Percentiles rank a stretch among this genome's conserved stretches.
Conservation (phyloP, 2,797 vertebrate genomes). For the Pogoniulus pusillus region DNA sequence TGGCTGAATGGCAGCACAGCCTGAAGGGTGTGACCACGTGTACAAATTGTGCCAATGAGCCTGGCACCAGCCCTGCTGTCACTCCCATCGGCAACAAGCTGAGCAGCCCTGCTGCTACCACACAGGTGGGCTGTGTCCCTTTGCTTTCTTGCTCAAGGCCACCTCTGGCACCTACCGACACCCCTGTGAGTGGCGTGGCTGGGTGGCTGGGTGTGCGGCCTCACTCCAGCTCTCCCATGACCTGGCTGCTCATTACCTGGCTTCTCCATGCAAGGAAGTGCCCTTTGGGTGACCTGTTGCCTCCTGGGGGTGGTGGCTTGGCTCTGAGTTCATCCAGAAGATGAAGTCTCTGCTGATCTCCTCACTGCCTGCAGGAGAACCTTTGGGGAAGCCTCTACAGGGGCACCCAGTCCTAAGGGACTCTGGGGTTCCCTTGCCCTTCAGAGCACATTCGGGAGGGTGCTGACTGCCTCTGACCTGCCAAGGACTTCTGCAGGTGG, state of each 20-base stretch:
- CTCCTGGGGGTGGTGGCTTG: not conserved
- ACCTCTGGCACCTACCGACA: not conserved
- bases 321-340: not conserved
- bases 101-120: not conserved
- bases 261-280: not conserved
- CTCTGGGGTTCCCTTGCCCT: not conserved
- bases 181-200: not conserved
- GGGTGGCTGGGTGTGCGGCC: fast-evolving
- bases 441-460: not conserved
- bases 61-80: not conserved
- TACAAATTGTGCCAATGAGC: not conserved
- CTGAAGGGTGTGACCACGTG: not conserved
- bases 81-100: fast-evolving
- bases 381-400: not conserved
- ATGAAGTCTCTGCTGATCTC: not conserved
- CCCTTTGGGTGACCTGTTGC: not conserved
- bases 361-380: not conserved
- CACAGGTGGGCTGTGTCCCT: not conserved
- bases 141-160: not conserved
- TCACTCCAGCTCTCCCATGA: not conserved
- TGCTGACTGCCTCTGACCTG: not conserved
- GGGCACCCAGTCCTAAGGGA: not conserved
- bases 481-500: not conserved
- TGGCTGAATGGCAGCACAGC: too few species aligned
- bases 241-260: not conserved